Conservation (phyloP, 2,113 vertebrate genomes). For the Melanerpes formicivorus region DNA sequence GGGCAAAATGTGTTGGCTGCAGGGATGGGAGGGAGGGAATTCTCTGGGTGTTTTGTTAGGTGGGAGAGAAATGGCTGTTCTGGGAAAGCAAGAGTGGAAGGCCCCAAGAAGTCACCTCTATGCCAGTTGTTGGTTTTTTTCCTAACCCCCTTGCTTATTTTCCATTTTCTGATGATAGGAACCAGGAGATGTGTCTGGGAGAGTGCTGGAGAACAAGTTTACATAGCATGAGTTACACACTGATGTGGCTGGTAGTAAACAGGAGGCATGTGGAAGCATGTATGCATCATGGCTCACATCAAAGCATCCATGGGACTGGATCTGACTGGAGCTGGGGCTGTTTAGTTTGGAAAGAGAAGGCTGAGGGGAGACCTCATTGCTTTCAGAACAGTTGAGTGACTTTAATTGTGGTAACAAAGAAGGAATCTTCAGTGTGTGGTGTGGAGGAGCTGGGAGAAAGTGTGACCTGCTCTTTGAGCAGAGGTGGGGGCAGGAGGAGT, state of each 20-base stretch:
- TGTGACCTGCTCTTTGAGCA: background rate
- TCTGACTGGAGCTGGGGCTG: too few relatives aligned
- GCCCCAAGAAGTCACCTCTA: background rate
- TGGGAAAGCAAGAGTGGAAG: background rate
- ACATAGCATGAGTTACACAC: background rate
- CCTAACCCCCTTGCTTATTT: background rate
- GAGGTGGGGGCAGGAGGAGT: background rate
- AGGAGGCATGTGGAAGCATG: constrained; percentile 32
- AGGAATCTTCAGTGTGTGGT: background rate
- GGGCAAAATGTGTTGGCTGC: background rate
- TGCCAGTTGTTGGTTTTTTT: background rate
- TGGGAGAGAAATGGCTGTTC: background rate
- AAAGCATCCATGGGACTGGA: too few relatives aligned
- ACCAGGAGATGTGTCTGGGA: background rate
- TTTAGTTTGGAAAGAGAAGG: too few relatives aligned
- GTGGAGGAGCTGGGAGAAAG: constrained; percentile 18
- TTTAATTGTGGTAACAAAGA: constrained; percentile 1
- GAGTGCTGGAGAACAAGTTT: background rate
- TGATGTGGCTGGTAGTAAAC: constrained; percentile 11
- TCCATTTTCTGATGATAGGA: background rate
- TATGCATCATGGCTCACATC: background rate
- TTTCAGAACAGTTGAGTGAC: constrained; percentile 39
- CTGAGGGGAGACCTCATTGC: background rate
- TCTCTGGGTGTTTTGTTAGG: constrained; percentile 4
- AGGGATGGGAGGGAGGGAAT: background rate